These are phyloP conservation scores for Hypselothyrea guttata DNA, from an alignment of 2,888 invertebrate genomes.

Conservation along the genomic window DNA sequence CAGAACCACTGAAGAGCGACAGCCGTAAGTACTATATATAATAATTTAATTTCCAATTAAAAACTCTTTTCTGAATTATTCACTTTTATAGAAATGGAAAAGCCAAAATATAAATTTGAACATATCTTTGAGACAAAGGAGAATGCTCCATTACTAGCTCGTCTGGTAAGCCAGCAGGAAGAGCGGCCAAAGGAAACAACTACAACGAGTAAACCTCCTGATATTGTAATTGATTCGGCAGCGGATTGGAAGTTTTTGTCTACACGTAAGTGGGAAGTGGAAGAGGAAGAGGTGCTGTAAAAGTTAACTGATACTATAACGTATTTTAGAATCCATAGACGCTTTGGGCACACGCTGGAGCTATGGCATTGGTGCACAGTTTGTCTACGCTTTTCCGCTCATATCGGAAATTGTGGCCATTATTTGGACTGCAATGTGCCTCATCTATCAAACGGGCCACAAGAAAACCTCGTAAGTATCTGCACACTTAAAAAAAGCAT, in stretches of 20 bases:
- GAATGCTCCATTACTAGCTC: conserved; percentile 48
- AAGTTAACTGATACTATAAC: too few species aligned
- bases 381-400: conserved; percentile 76
- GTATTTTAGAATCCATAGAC: conserved; percentile 74
- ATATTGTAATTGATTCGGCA: conserved; percentile 53
- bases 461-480: conserved; percentile 74
- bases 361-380: conserved; percentile 65
- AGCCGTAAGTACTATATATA: conserved; percentile 66
- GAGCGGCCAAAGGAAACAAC: conserved; percentile 11
- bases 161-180: conserved; percentile 28
- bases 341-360: conserved; percentile 71
- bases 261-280: conserved; percentile 51
- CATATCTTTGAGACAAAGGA: conserved; percentile 66
- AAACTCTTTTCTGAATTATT: neutral
- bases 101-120: conserved; percentile 64
- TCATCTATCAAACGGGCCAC: conserved; percentile 77
- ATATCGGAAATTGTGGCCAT: conserved; percentile 79
- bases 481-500: too few species aligned
- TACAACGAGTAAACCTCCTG: conserved; percentile 48
- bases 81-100: conserved; percentile 47
- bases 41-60: too few species aligned
- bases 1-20: conserved; percentile 44
- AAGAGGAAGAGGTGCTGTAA: neutral
- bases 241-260: conserved; percentile 71
- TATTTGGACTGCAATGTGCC: conserved; percentile 80